Conservation (phyloP, 2,113 vertebrate species). For the Podocnemis expansa region DNA sequence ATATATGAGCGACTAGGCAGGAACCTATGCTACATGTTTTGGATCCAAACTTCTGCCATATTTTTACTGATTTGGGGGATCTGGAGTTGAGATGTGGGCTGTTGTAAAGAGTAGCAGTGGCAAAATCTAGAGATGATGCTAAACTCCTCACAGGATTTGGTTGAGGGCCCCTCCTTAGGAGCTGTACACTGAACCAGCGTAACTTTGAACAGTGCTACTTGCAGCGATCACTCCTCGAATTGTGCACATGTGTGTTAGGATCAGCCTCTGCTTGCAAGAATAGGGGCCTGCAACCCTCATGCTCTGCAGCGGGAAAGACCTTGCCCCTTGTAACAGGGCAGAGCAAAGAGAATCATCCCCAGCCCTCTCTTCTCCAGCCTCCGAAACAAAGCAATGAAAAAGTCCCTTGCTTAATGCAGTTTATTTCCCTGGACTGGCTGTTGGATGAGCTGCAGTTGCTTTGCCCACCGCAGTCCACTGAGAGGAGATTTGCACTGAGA, state of each 20-base stretch:
- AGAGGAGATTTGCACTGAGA: neutral
- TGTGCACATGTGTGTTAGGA: neutral
- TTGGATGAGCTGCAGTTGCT: neutral
- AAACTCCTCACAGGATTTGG: neutral
- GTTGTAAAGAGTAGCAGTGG: neutral
- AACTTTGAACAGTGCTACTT: neutral
- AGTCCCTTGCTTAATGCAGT: neutral
- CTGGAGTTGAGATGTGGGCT: neutral
- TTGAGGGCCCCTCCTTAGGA: neutral
- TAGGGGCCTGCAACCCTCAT: neutral
- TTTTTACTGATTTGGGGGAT: neutral
- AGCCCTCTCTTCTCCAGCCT: rapidly evolving
- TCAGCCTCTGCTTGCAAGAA: neutral
- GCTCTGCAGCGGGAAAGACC: neutral
- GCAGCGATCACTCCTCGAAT: rapidly evolving
- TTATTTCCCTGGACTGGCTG: neutral
- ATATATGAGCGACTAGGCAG: neutral
- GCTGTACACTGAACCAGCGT: neutral
- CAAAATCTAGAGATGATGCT: neutral
- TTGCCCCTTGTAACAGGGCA: neutral
- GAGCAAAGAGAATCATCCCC: neutral
- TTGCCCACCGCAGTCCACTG: neutral
- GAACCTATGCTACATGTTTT: neutral
- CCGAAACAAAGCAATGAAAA: neutral
- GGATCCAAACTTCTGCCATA: neutral